Percentiles rank a stretch among this genome's conserved stretches.
Evolutionary conservation across 2,888 invertebrate genomes (phyloP).

Genomic region (Perizoma affinitatum): DNA sequence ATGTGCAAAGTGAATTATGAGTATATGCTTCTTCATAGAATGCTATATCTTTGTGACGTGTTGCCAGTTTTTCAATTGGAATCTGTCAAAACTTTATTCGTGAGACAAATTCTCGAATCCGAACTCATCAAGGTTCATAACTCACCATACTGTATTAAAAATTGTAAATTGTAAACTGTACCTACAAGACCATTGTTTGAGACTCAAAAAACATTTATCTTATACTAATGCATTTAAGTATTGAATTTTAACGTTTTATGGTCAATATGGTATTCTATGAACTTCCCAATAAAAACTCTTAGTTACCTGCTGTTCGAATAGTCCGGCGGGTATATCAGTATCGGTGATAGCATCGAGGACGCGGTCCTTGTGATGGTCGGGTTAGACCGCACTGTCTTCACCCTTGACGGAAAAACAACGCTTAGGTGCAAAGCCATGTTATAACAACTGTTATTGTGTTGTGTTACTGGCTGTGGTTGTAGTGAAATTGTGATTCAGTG

Average conservation of each 20-base stretch:
- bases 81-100: too few relatives aligned
- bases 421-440: conserved; percentile 74
- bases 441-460: conserved; percentile 49
- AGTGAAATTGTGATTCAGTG: conserved; percentile 28
- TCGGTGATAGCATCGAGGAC: conserved; percentile 83
- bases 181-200: too few relatives aligned
- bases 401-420: conserved; percentile 76
- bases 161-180: too few relatives aligned
- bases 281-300: conserved; percentile 37
- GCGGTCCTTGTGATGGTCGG: conserved; percentile 82
- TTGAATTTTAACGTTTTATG: background rate
- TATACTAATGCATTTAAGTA: too few relatives aligned
- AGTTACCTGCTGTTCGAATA: conserved; percentile 79
- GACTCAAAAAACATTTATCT: too few relatives aligned
- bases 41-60: conserved; percentile 50
- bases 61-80: background rate
- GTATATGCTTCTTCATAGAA: conserved; percentile 56
- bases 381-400: conserved; percentile 83
- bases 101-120: too few relatives aligned
- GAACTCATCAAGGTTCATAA: too few relatives aligned
- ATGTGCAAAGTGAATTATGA: conserved; percentile 34
- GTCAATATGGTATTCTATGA: conserved; percentile 39
- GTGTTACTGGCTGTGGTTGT: conserved; percentile 32
- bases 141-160: too few relatives aligned
- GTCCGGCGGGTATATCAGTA: conserved; percentile 83